A percentile compares a stretch with the other conserved stretches of the same genome.
Conservation (phyloP, 1,140 invertebrate species). For the Drosophila arawakana region DNA sequence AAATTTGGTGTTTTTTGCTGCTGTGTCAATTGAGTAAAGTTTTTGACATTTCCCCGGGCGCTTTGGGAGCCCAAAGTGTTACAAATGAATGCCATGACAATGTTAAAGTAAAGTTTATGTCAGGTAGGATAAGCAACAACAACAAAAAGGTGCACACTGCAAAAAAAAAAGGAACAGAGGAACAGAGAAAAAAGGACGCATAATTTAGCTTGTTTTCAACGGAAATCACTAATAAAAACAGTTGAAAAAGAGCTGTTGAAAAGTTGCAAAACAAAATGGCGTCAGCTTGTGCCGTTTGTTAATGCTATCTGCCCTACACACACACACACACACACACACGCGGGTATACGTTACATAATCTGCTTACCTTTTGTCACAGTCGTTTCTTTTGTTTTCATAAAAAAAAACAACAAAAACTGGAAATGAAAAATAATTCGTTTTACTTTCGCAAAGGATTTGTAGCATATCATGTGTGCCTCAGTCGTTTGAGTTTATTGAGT, state of each 20-base stretch:
- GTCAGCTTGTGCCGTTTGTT: constrained; percentile 64
- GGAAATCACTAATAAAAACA: constrained; percentile 80
- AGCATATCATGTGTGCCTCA: constrained; percentile 54
- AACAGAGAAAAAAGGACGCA: constrained; percentile 41
- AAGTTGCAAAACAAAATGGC: constrained; percentile 79
- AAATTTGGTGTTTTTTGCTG: background rate
- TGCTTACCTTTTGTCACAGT: constrained; percentile 66
- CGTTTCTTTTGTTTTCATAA: constrained; percentile 18
- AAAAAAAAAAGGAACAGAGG: constrained; percentile 1
- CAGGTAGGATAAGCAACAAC: constrained; percentile 19
- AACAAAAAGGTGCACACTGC: background rate
- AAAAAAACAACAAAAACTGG: background rate
- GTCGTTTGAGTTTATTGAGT: constrained; percentile 8
- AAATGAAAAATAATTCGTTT: constrained; percentile 54
- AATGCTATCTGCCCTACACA: constrained; percentile 64
- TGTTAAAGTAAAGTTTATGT: constrained; percentile 7
- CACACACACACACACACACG: constrained; percentile 15
- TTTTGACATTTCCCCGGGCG: background rate
- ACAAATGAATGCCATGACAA: constrained; percentile 3
- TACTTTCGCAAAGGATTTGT: constrained; percentile 53
- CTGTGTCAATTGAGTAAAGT: background rate
- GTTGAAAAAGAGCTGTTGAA: constrained; percentile 74
- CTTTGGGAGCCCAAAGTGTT: constrained; percentile 6
- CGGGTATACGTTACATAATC: constrained; percentile 65
- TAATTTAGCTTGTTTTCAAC: constrained; percentile 74